Base-by-base conservation (phyloP, 2,888 invertebrate species). In the Acrobasis consociella region DNA sequence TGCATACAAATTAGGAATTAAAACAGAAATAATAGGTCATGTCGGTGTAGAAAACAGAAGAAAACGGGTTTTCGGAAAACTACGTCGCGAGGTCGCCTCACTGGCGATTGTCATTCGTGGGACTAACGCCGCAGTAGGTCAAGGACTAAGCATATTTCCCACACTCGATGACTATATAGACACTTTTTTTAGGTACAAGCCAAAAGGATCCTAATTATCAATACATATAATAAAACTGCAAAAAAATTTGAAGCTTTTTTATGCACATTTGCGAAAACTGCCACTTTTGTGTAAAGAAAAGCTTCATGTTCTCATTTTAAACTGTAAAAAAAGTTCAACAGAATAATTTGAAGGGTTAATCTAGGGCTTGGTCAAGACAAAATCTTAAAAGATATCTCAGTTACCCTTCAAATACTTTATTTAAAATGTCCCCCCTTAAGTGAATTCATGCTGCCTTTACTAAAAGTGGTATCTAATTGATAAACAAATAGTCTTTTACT, bases 101-200 rank as follows among this genome's bases (percentile, higher is more conserved):
- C 74, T 67, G 67, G 73, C 72, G 77, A 86, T 87, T 87, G 83
- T 86, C 74, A 72, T 77, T 74, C 81, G 87, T 86, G 86, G 77
- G 85, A 86, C 37, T 39, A 75, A 73, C 60, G 64, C 72, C 65
- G 66, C 72, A 82, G 79, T 82, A 68, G 83, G 87, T 83, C 86
- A 87, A 86, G 87, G 87, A 77, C 80, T 72, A 51, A 52, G 60
- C 62, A 70, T 58, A 73, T 75, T 86, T 86, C 86, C 81, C 86
- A 85, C 81, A 82, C 78, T 66, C 15, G 49, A 22, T 9, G 17
- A 15, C 42, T 31, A 46, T 52, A 8, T 11, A n/a, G n/a, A 50
- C 46, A 13, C 56, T 56, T 42, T 56, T 22, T 56, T 56, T 22
- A 56, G 10, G 15, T 31, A 31, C 31, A 8, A 31, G 7, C 31